Conservation (phyloP, 2,888 invertebrate species). For the Hedychridium roseum region DNA sequence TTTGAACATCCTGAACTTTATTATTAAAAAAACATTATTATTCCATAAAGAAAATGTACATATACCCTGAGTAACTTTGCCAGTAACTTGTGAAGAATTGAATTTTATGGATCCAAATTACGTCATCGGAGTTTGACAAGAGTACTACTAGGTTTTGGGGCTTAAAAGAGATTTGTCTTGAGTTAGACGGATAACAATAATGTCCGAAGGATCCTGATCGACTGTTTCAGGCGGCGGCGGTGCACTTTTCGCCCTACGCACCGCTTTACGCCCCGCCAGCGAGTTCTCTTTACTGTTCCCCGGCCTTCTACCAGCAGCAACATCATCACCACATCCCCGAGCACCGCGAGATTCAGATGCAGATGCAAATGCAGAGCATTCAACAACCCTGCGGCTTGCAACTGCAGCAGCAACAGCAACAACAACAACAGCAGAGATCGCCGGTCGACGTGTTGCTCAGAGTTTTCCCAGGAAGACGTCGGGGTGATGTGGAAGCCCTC, state of each 20-base stretch:
- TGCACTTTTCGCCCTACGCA: conserved; percentile 57
- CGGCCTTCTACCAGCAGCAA: conserved; percentile 56
- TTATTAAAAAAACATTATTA: no score
- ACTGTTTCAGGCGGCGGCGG: conserved; percentile 49
- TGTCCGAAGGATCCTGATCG: neutral
- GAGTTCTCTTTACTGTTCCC: conserved; percentile 57
- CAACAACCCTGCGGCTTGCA: conserved; percentile 55
- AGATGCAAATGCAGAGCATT: conserved; percentile 59
- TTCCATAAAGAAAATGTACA: no score
- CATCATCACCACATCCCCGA: conserved; percentile 57
- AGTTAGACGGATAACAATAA: neutral
- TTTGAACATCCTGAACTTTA: no score
- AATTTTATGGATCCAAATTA: no score
- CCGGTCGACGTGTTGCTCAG: conserved; percentile 88
- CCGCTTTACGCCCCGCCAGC: conserved; percentile 58
- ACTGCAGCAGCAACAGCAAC: conserved; percentile 51
- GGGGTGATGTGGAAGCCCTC: conserved; percentile 86
- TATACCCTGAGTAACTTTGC: no score
- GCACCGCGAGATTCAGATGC: conserved; percentile 57
- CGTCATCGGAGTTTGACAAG: no score
- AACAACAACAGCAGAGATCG: conserved; percentile 66
- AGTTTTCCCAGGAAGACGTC: conserved; percentile 87
- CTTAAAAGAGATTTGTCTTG: no score
- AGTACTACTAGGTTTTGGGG: no score
- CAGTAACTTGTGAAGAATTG: no score